Base-by-base conservation (phyloP, 1,140 invertebrate species). In the Plodia interpunctella region DNA sequence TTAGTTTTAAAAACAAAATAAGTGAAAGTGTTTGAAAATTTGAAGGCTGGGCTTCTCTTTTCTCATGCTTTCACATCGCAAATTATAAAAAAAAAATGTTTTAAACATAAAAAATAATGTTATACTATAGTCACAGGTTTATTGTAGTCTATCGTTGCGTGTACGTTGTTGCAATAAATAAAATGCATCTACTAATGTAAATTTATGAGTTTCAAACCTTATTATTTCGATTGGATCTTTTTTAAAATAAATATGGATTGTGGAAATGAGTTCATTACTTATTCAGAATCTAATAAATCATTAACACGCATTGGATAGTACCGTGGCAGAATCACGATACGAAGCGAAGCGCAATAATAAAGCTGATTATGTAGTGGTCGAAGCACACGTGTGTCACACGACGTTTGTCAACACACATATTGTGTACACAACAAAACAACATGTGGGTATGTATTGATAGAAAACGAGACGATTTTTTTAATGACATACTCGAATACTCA, bases 151-250 rank as follows among this genome's bases (percentile, higher is more conserved):
- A 59, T 59, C 52, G 49, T 53, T 50, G 38, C 21, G 54, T 65
- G 60, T 70, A 63, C 55, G 62, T 60, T 70, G 70, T 75, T 72
- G 58, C 65, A 62, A 72, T 62, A 62, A 74, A 69, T 75, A 75
- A 75, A 75, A 60, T 63, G 72, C 65, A 70, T 67, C 62, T 60
- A 59, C 66, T n/a, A 6, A 60, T 70, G 67, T 61, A 65, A 57
- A 60, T 35, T 4, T 15, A 44, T 44, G 13, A 44, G 15, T 44
- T 17, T 44, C 38, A 44, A 38, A 32, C 30, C n/a, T 44, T 44
- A 15, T 44, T 17, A 15, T 44, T 44, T 44, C 8, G 2, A 3
- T 15, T 44, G 13, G 13, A 35, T 35, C n/a, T 44, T n/a, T 44
- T 44, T 5, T 13, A 44, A 44, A 44, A 44, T 44, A 44, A 44